phyloP scores from a whole-genome alignment of 2,113 vertebrate genomes.

The Apodemus speciosus region DNA sequence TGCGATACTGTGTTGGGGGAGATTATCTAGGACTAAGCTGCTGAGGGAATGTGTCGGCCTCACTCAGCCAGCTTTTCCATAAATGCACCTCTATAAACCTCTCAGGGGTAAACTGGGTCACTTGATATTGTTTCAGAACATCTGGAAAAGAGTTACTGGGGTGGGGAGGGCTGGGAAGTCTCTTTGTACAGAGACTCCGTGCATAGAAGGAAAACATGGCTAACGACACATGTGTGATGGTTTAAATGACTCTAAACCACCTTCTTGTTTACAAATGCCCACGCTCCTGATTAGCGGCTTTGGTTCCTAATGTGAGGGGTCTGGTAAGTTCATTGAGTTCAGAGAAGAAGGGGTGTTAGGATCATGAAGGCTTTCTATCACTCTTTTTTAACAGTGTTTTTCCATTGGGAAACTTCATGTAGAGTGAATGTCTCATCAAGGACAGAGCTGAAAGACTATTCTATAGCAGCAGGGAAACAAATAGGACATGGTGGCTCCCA shows the following conservation, averaged over 20 bases:
- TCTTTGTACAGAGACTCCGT: conserved; percentile 1
- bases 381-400: background rate
- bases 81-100: conserved; percentile 81
- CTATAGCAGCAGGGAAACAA: background rate
- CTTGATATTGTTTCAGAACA: conserved; percentile 79
- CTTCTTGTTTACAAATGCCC: conserved; percentile 49
- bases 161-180: conserved; percentile 1
- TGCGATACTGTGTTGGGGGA: conserved; percentile 53
- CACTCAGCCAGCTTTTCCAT: conserved; percentile 58
- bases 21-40: conserved; percentile 78
- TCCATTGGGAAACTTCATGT: background rate
- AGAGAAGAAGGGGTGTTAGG: background rate
- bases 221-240: background rate
- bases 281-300: conserved; percentile 18
- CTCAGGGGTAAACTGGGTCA: conserved; percentile 79
- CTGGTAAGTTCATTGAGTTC: conserved; percentile 32
- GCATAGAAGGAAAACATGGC: conserved; percentile 69
- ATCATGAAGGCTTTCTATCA: conserved; percentile 3
- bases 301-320: conserved; percentile 29
- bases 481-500: background rate
- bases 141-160: conserved; percentile 77
- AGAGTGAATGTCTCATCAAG: conserved; percentile 19
- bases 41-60: conserved; percentile 55
- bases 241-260: conserved; percentile 18
- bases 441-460: background rate